phyloP scores from a whole-genome alignment of 2,113 vertebrate species.

The Calypte anna region DNA sequence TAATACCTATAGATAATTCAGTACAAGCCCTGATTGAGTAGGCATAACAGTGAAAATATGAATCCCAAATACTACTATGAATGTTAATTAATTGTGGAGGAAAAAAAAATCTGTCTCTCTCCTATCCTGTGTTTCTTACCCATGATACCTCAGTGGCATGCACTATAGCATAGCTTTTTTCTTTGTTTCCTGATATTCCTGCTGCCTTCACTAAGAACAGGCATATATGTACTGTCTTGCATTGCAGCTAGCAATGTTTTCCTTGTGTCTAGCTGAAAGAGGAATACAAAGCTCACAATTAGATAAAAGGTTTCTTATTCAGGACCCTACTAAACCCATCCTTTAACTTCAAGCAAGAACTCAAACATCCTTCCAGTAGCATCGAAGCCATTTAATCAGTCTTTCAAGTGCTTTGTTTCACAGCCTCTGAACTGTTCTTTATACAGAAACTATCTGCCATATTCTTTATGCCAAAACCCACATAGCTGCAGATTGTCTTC shows the following conservation, averaged over 20 bases:
- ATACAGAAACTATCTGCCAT: accelerated
- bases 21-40: not conserved
- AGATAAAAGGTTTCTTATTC: not conserved
- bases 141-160: not conserved
- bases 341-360: not conserved
- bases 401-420: not conserved
- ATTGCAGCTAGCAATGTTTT: not conserved
- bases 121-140: not conserved
- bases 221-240: not conserved
- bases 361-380: not conserved
- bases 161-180: not conserved
- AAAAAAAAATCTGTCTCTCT: not conserved
- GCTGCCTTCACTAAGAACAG: not conserved
- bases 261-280: not conserved
- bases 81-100: not conserved
- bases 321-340: not conserved
- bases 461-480: not conserved
- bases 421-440: not conserved
- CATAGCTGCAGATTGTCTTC: not conserved
- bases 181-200: not conserved
- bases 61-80: not conserved
- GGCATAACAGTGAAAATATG: not conserved
- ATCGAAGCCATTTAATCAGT: not conserved
- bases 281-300: not conserved
- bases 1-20: not conserved